Base-by-base conservation (phyloP, 2,797 vertebrate genomes). In the Tarsius wallacei region DNA sequence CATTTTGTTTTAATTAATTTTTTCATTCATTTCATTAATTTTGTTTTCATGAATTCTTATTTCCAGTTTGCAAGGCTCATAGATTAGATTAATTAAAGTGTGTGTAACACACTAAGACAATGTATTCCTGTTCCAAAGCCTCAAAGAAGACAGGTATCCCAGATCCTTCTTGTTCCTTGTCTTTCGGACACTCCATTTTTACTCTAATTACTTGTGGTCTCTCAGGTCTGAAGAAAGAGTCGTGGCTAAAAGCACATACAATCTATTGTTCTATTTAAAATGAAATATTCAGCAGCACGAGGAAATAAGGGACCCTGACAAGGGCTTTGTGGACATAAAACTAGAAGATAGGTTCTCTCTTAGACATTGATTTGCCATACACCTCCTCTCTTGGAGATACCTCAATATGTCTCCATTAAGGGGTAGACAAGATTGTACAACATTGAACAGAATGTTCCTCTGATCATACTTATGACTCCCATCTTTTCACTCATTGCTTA, bases 281-380 rank as follows among this genome's bases (percentile, higher is more conserved):
- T 97, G 71, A 96, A 97, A 96, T 93, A 97, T 96, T 94, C 86
- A 97, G 33, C 22, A 88, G 61, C 5, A 33, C 93, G 63, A 92
- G 61, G 87, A 97, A 97, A 70, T 74, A 93, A 95, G 55, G 68
- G 96, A 71, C 87, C 77, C 90, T 14, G 71, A 42, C 42, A 78
- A 87, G 85, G 36, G 51, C 2, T n/a, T 28, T 93, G 61, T 64
- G 84, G n/a, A 82, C 49, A 71, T 70, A 92, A 89, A 95, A 85
- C 51, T 90, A 42, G 12, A 33, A 59, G 7, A 9, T 7, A 17
- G 21, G 3, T 16, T 78, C 6, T 83, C 9, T 59, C 42, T 94
- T 17, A 28, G 17, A 53, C 19, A n/a, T 24, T 83, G 51, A 70
- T 71, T 93, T 95, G 42, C 21, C 26, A 28, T 61, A 36, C 49